A percentile compares a stretch with the other conserved stretches of the same genome.
Evolutionary conservation across 2,888 invertebrate genomes (phyloP).

Genomic region (Hirtodrosophila confusa): DNA sequence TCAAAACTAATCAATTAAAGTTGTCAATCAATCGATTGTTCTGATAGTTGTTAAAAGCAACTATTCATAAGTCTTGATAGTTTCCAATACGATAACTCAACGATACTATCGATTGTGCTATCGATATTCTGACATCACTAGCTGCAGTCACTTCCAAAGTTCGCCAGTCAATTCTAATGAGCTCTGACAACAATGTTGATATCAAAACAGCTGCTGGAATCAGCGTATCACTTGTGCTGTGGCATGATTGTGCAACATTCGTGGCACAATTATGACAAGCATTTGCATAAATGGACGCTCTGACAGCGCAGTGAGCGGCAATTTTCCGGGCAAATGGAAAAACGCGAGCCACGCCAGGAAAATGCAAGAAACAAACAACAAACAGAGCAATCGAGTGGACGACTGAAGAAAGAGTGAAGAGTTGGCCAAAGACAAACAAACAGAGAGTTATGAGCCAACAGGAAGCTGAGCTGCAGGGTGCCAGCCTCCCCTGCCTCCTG

Average conservation of each 20-base stretch:
- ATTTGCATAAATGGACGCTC: constrained; percentile 63
- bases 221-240: constrained; percentile 55
- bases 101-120: too few relatives aligned
- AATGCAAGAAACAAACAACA: constrained; percentile 27
- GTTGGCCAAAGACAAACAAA: constrained; percentile 30
- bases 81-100: too few relatives aligned
- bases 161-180: constrained; percentile 23
- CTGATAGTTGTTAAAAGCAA: too few relatives aligned
- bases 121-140: too few relatives aligned
- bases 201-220: constrained; percentile 38
- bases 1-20: too few relatives aligned
- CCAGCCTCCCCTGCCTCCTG: background rate
- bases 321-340: constrained; percentile 54
- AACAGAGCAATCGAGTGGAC: constrained; percentile 16
- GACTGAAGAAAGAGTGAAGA: constrained; percentile 28
- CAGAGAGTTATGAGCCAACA: constrained; percentile 47
- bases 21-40: too few relatives aligned
- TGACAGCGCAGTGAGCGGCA: constrained; percentile 61
- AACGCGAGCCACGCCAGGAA: constrained; percentile 17
- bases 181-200: constrained; percentile 56
- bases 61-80: too few relatives aligned
- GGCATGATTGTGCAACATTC: constrained; percentile 75
- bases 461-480: constrained; percentile 58
- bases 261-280: constrained; percentile 69
- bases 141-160: background rate